phyloP scores from a whole-genome alignment of 2,888 invertebrate species.

The Ectemnius cavifrons region DNA sequence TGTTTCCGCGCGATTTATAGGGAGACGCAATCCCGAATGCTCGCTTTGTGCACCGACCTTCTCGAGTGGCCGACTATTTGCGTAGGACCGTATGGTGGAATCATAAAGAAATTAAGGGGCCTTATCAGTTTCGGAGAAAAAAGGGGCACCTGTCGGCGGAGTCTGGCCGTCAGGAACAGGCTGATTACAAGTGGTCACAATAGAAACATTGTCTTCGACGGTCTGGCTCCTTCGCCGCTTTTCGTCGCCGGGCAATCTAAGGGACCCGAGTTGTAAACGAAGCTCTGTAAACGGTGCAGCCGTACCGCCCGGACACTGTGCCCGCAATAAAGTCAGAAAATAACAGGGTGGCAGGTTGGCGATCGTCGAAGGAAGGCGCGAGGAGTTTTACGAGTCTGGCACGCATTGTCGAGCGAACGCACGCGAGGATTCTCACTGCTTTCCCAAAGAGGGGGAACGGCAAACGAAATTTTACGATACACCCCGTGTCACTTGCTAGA shows the following conservation, averaged over 20 bases:
- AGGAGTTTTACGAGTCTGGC: slow-evolving; percentile 67
- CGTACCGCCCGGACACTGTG: slow-evolving; percentile 46
- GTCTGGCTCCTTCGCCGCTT: slow-evolving; percentile 17
- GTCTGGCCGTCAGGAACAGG: slow-evolving; percentile 55
- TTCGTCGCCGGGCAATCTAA: slow-evolving; percentile 25
- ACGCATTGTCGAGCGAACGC: slow-evolving; percentile 50
- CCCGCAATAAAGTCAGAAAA: slow-evolving; percentile 66
- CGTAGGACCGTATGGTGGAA: slow-evolving; percentile 55
- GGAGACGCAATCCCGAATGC: slow-evolving; percentile 32
- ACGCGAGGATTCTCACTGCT: slow-evolving; percentile 29
- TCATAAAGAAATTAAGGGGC: slow-evolving; percentile 72
- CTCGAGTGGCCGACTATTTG: slow-evolving; percentile 49
- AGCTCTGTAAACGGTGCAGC: slow-evolving; percentile 62
- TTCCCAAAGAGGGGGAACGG: slow-evolving; percentile 12
- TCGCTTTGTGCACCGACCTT: slow-evolving; percentile 33
- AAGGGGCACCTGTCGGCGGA: slow-evolving; percentile 67
- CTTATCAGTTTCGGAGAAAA: slow-evolving; percentile 73
- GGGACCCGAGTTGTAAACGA: slow-evolving; percentile 45
- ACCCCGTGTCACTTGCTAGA: slow-evolving; percentile 48
- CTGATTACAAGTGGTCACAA: slow-evolving; percentile 60
- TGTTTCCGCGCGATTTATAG: slow-evolving; percentile 11
- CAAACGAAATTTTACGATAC: slow-evolving; percentile 64
- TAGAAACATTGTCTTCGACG: slow-evolving; percentile 59
- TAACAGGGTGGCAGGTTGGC: slow-evolving; percentile 55
- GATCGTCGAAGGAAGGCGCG: slow-evolving; percentile 67